A percentile compares a stretch with the other conserved stretches of the same genome.
Evolutionary conservation across 2,888 invertebrate species (phyloP).

Genomic region (Emmelina monodactyla): DNA sequence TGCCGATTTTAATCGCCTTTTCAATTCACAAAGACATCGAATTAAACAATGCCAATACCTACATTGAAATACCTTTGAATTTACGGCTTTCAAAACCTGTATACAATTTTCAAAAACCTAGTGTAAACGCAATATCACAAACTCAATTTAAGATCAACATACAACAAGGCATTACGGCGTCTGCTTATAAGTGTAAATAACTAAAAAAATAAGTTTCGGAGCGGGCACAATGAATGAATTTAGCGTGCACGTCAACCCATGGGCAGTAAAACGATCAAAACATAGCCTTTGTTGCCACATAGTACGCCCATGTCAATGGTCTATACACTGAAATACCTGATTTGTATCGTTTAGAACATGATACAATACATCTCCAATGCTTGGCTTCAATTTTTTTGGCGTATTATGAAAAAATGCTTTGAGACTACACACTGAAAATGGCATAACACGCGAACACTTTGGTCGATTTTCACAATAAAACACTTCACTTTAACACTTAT

Average conservation of each 20-base stretch:
- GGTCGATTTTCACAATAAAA: slow-evolving; percentile 59
- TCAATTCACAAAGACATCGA: too few species aligned
- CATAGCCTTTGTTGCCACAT: slow-evolving; percentile 47
- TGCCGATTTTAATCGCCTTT: too few species aligned
- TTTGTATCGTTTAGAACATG: slow-evolving; percentile 23
- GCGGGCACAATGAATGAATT: slow-evolving; percentile 61
- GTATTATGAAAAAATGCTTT: slow-evolving; percentile 58
- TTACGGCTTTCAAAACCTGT: too few species aligned
- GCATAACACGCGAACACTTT: slow-evolving; percentile 67
- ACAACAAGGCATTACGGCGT: too few species aligned
- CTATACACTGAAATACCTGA: slow-evolving; percentile 26
- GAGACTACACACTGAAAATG: slow-evolving; percentile 52
- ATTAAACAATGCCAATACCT: too few species aligned
- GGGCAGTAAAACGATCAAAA: slow-evolving; percentile 47
- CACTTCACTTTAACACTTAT: slow-evolving; percentile 50
- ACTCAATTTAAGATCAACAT: too few species aligned
- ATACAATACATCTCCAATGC: slow-evolving; percentile 21
- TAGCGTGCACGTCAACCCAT: slow-evolving; percentile 25
- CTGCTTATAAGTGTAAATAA: too few species aligned
- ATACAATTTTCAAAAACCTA: too few species aligned
- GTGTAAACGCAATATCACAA: too few species aligned
- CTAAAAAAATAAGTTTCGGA: too few species aligned
- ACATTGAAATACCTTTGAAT: too few species aligned
- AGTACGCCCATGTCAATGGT: slow-evolving; percentile 16
- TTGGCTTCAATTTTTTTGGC: slow-evolving; percentile 26